Conservation (phyloP, 2,113 vertebrate genomes). For the Edolisoma coerulescens region DNA sequence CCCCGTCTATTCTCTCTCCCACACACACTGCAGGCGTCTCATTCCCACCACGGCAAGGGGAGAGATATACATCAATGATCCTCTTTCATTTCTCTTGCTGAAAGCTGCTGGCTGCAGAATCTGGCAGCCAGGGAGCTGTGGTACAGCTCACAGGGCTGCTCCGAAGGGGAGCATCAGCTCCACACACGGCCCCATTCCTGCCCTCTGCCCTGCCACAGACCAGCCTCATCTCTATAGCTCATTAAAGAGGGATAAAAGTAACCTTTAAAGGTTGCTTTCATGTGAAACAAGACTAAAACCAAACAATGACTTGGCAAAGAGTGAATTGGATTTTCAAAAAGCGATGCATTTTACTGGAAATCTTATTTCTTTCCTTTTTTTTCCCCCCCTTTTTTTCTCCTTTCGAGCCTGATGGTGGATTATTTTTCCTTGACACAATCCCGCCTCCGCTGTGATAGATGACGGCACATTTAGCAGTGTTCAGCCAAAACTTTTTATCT, state of each 20-base stretch:
- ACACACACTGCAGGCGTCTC: not conserved
- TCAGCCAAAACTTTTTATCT: slow-evolving; percentile 61
- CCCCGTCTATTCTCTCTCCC: not conserved
- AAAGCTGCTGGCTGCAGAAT: slow-evolving; percentile 28
- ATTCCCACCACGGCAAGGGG: not conserved
- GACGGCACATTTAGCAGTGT: slow-evolving; percentile 49
- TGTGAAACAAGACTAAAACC: slow-evolving; percentile 11
- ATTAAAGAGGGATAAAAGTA: slow-evolving; percentile 48
- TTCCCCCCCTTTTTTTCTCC: not conserved
- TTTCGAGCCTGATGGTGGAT: slow-evolving; percentile 49
- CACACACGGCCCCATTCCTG: not conserved
- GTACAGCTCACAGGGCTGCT: not conserved
- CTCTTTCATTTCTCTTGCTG: slow-evolving; percentile 5
- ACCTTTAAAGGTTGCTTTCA: slow-evolving; percentile 60
- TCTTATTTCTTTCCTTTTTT: not conserved
- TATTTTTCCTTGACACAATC: slow-evolving; percentile 60
- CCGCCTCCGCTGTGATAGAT: slow-evolving; percentile 51
- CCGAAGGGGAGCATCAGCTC: not conserved
- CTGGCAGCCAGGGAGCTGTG: slow-evolving; percentile 5
- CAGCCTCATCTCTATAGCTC: not conserved
- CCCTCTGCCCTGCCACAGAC: slow-evolving; percentile 8
- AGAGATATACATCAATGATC: not conserved
- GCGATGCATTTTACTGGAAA: slow-evolving; percentile 8
- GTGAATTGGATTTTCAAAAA: slow-evolving; percentile 22
- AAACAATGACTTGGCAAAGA: slow-evolving; percentile 46